Evolutionary conservation across 2,888 invertebrate genomes (phyloP).

Genomic region (Agrochola circellaris): DNA sequence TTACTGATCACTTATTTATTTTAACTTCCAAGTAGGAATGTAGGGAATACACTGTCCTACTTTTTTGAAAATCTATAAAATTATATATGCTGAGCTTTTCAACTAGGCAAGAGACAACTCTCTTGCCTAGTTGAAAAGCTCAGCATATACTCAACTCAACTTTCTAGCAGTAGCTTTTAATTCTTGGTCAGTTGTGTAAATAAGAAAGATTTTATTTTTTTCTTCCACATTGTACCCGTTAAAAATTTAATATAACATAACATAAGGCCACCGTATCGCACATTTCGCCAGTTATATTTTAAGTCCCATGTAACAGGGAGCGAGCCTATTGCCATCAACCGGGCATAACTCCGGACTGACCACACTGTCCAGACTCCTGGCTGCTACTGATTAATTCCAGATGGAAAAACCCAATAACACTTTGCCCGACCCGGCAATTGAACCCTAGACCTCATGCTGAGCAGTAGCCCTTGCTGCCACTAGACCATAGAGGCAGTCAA

Average conservation of each 20-base stretch:
- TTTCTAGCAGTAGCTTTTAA: background rate
- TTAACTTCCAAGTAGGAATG: background rate
- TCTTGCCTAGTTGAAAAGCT: too few species aligned
- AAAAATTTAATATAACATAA: background rate
- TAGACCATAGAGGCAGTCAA: background rate
- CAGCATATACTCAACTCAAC: too few species aligned
- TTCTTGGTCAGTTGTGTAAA: background rate
- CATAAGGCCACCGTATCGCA: too few species aligned
- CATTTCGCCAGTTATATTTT: background rate
- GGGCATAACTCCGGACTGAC: background rate
- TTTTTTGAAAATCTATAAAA: background rate
- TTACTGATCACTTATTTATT: constrained; percentile 14
- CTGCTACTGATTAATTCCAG: too few species aligned
- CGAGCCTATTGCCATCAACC: background rate
- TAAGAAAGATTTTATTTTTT: background rate
- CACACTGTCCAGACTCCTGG: background rate
- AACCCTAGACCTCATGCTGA: background rate
- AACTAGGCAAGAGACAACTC: too few species aligned
- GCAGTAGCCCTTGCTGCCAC: background rate
- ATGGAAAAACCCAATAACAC: background rate
- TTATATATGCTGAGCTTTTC: background rate
- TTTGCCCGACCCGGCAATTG: background rate
- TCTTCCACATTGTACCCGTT: background rate
- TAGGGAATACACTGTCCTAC: background rate
- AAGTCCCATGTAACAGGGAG: background rate